Evolutionary conservation across 2,888 invertebrate genomes (phyloP).

Genomic region (Clunio marinus): DNA sequence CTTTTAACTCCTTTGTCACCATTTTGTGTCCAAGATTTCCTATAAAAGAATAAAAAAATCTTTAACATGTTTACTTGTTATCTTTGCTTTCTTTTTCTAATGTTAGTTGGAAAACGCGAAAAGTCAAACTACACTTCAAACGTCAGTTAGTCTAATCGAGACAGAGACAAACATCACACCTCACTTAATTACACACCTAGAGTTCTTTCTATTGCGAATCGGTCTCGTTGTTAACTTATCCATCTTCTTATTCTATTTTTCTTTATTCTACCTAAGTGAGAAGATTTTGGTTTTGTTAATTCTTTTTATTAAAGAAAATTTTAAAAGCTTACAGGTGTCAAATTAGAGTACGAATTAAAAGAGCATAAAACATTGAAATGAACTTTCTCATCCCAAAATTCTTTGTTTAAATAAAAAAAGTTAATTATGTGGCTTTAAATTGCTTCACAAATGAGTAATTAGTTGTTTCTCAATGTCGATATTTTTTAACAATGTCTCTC

Average conservation of each 20-base stretch:
- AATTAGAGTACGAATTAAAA: neutral
- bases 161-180: neutral
- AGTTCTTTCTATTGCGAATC: conserved; percentile 31
- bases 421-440: neutral
- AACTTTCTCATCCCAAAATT: neutral
- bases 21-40: conserved; percentile 34
- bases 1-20: conserved; percentile 56
- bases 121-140: neutral
- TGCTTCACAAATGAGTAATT: neutral
- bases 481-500: neutral
- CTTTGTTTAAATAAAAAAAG: conserved; percentile 2
- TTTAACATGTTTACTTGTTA: no score
- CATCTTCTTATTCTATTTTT: neutral
- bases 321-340: neutral
- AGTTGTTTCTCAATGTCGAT: conserved; percentile 2
- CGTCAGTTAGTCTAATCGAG: neutral
- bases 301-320: neutral
- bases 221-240: conserved; percentile 29
- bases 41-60: conserved; percentile 12
- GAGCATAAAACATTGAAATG: neutral
- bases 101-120: neutral
- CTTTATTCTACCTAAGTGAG: neutral
- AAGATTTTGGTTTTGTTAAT: neutral
- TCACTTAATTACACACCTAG: conserved; percentile 16
- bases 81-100: neutral